phyloP scores from a whole-genome alignment of 2,888 invertebrate genomes.

The Orgyia antiqua region DNA sequence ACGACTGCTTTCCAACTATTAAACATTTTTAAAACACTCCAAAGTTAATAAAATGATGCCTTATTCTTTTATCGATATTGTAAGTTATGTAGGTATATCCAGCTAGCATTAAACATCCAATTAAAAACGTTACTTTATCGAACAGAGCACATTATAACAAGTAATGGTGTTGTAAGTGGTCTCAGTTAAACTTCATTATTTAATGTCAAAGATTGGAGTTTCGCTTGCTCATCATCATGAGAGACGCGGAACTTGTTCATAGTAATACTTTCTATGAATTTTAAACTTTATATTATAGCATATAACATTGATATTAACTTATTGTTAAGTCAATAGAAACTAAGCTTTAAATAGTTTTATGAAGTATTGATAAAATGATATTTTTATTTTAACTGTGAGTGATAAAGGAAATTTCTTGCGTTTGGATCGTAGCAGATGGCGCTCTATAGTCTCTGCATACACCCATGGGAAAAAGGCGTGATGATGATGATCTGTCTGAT shows the following conservation, averaged over 20 bases:
- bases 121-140: constrained; percentile 66
- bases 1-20: too few relatives aligned
- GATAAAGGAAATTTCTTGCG: too few relatives aligned
- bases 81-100: too few relatives aligned
- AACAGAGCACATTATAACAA: constrained; percentile 54
- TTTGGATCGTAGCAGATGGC: too few relatives aligned
- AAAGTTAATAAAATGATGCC: too few relatives aligned
- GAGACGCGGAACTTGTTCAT: constrained; percentile 26
- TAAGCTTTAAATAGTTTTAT: constrained; percentile 27
- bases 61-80: too few relatives aligned
- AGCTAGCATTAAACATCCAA: too few relatives aligned
- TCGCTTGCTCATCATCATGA: constrained; percentile 40
- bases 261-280: constrained; percentile 11
- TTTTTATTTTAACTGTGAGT: too few relatives aligned
- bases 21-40: too few relatives aligned
- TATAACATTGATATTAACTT: constrained; percentile 6
- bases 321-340: constrained; percentile 12
- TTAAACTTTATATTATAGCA: constrained; percentile 17
- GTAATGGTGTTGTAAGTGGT: constrained; percentile 55
- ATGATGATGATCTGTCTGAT: too few relatives aligned
- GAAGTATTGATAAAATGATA: constrained; percentile 9
- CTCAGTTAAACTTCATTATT: constrained; percentile 58
- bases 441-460: too few relatives aligned
- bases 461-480: too few relatives aligned
- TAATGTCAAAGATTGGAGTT: constrained; percentile 55